Percentiles rank a stretch among this genome's conserved stretches.
Evolutionary conservation across 2,888 invertebrate genomes (phyloP).

Genomic region (Lycaena phlaeas): DNA sequence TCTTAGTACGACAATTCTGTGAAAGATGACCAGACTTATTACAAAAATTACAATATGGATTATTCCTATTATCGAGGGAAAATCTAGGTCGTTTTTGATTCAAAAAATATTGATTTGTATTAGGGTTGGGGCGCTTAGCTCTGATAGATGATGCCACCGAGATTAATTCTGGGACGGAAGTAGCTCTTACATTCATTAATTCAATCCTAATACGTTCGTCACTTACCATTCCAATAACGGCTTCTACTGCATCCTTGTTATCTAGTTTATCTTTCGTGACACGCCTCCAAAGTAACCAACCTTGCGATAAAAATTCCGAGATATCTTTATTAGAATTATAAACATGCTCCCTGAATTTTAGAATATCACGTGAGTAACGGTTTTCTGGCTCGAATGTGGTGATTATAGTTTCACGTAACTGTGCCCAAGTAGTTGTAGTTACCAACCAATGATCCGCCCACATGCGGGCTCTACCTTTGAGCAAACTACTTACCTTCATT

Average conservation of each 20-base stretch:
- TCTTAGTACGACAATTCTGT: neutral
- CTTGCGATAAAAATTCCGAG: slow-evolving; percentile 24
- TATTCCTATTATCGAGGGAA: neutral
- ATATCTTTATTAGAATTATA: slow-evolving; percentile 24
- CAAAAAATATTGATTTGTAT: neutral
- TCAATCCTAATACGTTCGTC: slow-evolving; percentile 9
- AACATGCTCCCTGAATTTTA: slow-evolving; percentile 23
- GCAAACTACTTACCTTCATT: slow-evolving; percentile 24
- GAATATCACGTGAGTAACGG: slow-evolving; percentile 25
- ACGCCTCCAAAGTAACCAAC: slow-evolving; percentile 25
- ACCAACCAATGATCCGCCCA: slow-evolving; percentile 27
- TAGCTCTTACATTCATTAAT: slow-evolving; percentile 12
- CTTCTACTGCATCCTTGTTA: slow-evolving; percentile 1
- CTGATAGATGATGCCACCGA: slow-evolving; percentile 23
- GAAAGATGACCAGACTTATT: slow-evolving; percentile 11
- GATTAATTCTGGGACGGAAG: slow-evolving; percentile 12
- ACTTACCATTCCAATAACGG: slow-evolving; percentile 1
- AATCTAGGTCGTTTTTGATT: slow-evolving; percentile 12
- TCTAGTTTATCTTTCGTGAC: slow-evolving; percentile 7
- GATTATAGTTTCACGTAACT: slow-evolving; percentile 16
- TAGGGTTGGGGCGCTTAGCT: neutral
- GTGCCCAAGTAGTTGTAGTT: slow-evolving; percentile 22
- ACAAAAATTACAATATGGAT: slow-evolving; percentile 6
- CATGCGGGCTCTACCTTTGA: slow-evolving; percentile 25
- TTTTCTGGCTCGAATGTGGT: slow-evolving; percentile 25